A percentile compares a stretch with the other conserved stretches of the same genome.
Evolutionary conservation across 2,797 vertebrate genomes (phyloP).

Genomic region (Podargus strigoides): DNA sequence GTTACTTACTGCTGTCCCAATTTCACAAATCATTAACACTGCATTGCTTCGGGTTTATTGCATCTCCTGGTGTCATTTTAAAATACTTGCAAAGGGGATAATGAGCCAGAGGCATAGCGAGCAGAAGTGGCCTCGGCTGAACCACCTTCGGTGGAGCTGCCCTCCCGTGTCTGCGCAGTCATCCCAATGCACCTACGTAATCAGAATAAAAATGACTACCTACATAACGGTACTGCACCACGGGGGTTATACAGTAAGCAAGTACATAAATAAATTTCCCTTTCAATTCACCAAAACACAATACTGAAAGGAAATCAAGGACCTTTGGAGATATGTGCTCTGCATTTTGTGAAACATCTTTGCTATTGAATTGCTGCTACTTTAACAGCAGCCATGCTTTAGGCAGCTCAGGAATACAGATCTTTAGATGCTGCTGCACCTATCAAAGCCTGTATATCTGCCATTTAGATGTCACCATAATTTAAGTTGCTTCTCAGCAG

Average conservation of each 20-base stretch:
- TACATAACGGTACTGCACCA: neutral
- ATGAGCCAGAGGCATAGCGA: neutral
- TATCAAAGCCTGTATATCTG: neutral
- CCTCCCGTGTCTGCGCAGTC: neutral
- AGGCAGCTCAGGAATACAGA: neutral
- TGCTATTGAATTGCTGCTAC: neutral
- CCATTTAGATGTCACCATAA: fast-evolving
- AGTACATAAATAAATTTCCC: neutral
- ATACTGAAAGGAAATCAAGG: neutral
- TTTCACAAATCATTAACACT: constrained; percentile 14
- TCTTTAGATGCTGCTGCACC: neutral
- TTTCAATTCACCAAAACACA: neutral
- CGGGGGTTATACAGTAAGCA: neutral
- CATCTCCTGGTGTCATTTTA: neutral
- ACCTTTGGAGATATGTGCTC: neutral
- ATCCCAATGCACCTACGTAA: neutral
- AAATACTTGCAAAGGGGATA: neutral
- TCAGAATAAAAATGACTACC: neutral
- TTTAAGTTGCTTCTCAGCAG: neutral
- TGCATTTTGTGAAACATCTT: neutral
- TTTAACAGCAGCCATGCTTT: neutral
- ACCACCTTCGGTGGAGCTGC: neutral
- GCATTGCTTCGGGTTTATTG: neutral
- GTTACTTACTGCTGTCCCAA: neutral
- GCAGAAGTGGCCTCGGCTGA: neutral